Base-by-base conservation (phyloP, 1,140 invertebrate genomes). In the Octopus bimaculoides region DNA sequence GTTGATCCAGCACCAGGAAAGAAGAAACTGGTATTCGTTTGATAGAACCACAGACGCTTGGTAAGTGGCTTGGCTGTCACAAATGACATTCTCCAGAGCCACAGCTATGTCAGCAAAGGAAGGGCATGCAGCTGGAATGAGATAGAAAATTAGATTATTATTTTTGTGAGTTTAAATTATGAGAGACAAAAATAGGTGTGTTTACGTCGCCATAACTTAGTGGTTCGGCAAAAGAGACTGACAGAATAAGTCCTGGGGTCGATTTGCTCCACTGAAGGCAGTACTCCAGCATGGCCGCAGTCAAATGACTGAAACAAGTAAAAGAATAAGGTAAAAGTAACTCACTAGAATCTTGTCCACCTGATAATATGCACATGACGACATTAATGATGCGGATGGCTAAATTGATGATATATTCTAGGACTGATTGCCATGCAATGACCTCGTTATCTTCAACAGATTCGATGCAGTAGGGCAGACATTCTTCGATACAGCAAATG, bases 1-100 rank as follows among this genome's bases (percentile, higher is more conserved):
- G 83, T 94, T 95, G 82, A 94, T 91, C 95, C 94, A 95, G 83
- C 95, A 93, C 88, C 93, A 94, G 82, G 93, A 93, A 17, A 95
- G 86, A 83, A 95, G 92, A 82, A 94, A 85, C 90, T 94, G 92
- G 90, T 94, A 92, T 80, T 94, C 91, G 79, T 92, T 90, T 78
- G 92, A 92, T 81, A 94, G 86, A 54, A 85, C 83, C n/a, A 90
- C 84, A 5, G 89, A 87, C 55, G 91, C 88, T 56, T 83, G 87
- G 74, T 92, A 87, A 20, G 80, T 78, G 61, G 81, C 76, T 56
- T 83, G 73, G 53, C 78, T 79, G 75, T 84, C 83, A 10, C 52
- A 73, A 78, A 90, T 89, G 73, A 88, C 83, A 14, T 82, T 84
- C 77, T 91, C 88, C 78, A 93, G 89, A 5, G 92, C 92, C 74